Evolutionary conservation across 2,888 invertebrate genomes (phyloP).

Genomic region (Xanthia icteritia): DNA sequence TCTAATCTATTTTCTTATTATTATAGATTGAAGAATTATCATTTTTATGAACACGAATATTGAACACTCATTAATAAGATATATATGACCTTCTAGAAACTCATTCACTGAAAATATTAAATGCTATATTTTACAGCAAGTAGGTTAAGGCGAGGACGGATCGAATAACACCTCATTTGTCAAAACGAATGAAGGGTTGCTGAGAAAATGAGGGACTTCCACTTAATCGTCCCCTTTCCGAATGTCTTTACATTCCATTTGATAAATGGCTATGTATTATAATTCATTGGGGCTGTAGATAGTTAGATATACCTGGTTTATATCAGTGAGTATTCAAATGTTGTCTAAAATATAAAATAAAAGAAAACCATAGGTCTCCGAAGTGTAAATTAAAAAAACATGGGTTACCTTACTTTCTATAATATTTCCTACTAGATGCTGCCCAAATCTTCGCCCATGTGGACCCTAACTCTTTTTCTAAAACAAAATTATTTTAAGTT

Average conservation of each 20-base stretch:
- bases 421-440: no score
- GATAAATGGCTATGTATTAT: slow-evolving; percentile 56
- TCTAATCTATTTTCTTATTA: not conserved
- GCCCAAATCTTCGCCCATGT: no score
- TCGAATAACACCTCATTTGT: slow-evolving; percentile 64
- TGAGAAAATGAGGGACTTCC: slow-evolving; percentile 60
- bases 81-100: not conserved
- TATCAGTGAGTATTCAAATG: not conserved
- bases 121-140: slow-evolving; percentile 32
- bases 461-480: no score
- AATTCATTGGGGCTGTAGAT: slow-evolving; percentile 26
- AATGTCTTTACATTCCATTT: slow-evolving; percentile 59
- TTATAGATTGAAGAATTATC: not conserved
- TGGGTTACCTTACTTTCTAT: no score
- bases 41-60: not conserved
- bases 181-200: slow-evolving; percentile 64
- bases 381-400: no score
- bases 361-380: not conserved
- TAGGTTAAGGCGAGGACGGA: slow-evolving; percentile 42
- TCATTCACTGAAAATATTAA: slow-evolving; percentile 23
- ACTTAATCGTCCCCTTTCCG: slow-evolving; percentile 51
- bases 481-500: no score
- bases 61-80: not conserved
- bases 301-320: not conserved
- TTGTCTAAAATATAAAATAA: no score